Evolutionary conservation across 1,140 invertebrate genomes (phyloP).

Genomic region (Cecropterus lyciades): DNA sequence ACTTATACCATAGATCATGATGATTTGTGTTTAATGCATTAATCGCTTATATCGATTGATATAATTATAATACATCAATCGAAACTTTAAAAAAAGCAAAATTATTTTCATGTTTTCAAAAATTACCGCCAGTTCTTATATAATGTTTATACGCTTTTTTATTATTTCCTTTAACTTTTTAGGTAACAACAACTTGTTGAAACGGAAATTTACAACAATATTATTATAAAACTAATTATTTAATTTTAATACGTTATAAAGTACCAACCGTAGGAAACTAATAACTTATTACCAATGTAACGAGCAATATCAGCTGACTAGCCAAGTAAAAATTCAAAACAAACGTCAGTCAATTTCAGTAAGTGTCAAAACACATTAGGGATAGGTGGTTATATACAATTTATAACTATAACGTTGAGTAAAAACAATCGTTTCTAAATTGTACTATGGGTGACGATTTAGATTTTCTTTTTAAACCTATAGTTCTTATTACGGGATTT

Average conservation of each 20-base stretch:
- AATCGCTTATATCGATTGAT: no score
- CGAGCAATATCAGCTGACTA: constrained; percentile 60
- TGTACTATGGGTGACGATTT: constrained; percentile 54
- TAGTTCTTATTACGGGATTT: constrained; percentile 88
- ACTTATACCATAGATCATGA: background rate
- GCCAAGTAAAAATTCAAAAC: constrained; percentile 24
- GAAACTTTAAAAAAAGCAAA: no score
- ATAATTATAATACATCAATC: no score
- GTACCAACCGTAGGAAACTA: background rate
- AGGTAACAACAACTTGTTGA: no score
- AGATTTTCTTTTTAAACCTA: constrained; percentile 67
- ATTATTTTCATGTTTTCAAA: no score
- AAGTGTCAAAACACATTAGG: constrained; percentile 1
- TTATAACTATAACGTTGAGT: constrained; percentile 1
- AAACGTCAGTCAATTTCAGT: background rate
- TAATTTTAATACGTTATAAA: no score
- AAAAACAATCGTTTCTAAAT: constrained; percentile 6
- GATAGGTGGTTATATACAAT: constrained; percentile 5
- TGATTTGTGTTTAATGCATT: no score
- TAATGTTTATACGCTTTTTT: no score
- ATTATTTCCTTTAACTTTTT: no score
- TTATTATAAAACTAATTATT: no score
- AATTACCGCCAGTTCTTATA: no score
- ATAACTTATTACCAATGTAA: constrained; percentile 43
- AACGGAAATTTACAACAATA: no score